Evolutionary conservation across 1,140 invertebrate species (phyloP).

Genomic region (Bombus superbus): DNA sequence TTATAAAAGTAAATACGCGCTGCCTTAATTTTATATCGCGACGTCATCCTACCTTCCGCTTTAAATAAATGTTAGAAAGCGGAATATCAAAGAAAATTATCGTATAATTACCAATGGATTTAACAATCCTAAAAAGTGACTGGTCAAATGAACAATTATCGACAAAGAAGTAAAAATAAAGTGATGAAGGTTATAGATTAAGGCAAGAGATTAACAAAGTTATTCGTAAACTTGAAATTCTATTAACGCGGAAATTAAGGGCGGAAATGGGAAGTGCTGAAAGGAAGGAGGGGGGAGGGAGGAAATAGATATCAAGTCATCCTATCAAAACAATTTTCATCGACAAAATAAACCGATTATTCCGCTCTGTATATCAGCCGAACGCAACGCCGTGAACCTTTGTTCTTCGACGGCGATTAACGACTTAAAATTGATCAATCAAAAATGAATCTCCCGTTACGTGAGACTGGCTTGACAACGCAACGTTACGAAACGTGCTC

Average conservation of each 20-base stretch:
- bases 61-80: too few species aligned
- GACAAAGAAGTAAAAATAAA: neutral
- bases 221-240: neutral
- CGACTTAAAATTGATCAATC: slow-evolving; percentile 15
- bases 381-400: neutral
- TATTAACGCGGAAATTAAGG: neutral
- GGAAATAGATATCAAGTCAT: neutral
- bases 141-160: neutral
- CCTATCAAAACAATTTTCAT: neutral
- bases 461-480: neutral
- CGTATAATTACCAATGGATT: neutral
- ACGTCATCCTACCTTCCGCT: too few species aligned
- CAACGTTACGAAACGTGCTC: neutral
- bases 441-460: slow-evolving; percentile 2
- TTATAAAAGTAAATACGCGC: too few species aligned
- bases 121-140: neutral
- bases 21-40: too few species aligned
- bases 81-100: too few species aligned
- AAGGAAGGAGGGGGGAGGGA: too few species aligned
- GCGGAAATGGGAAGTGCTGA: neutral
- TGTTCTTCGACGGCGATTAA: neutral
- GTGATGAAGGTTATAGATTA: neutral
- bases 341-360: neutral
- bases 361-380: neutral
- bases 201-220: neutral